Evolutionary conservation across 1,140 invertebrate species (phyloP).

Genomic region (Heliothis subflexa): DNA sequence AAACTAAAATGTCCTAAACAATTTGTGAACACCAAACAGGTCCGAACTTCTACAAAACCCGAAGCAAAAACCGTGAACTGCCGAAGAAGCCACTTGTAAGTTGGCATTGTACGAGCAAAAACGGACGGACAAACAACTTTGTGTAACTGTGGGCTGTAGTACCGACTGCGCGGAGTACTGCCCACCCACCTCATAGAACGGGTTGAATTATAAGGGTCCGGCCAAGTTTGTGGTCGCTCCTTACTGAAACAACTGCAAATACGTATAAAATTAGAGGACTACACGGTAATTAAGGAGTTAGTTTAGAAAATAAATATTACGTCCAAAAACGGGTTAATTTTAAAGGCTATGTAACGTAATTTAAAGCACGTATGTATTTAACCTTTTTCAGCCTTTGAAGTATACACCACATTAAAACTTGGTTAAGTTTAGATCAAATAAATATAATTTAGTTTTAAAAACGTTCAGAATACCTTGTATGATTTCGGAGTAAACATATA

Average conservation of each 20-base stretch:
- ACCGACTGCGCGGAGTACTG: not conserved
- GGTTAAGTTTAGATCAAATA: not conserved
- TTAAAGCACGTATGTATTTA: not conserved
- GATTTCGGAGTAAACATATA: too few species aligned
- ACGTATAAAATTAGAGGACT: constrained; percentile 36
- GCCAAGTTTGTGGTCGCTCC: constrained; percentile 38
- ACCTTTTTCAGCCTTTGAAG: too few species aligned
- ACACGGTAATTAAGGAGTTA: constrained; percentile 40
- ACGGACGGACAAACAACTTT: constrained; percentile 26
- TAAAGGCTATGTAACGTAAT: not conserved
- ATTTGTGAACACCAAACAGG: not conserved
- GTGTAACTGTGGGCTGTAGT: not conserved
- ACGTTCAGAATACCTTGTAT: too few species aligned
- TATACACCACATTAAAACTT: not conserved
- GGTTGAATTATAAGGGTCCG: constrained; percentile 42
- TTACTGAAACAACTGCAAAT: constrained; percentile 39
- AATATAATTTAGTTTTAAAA: too few species aligned
- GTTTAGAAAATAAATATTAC: constrained; percentile 31
- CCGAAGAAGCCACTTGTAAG: constrained; percentile 44
- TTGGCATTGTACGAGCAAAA: constrained; percentile 29
- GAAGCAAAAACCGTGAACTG: constrained; percentile 40
- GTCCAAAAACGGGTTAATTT: constrained; percentile 9
- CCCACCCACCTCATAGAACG: constrained; percentile 17
- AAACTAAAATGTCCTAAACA: constrained; percentile 9
- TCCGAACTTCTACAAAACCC: constrained; percentile 16